Percentiles rank a stretch among this genome's conserved stretches.
Evolutionary conservation across 2,797 vertebrate species (phyloP).

Genomic region (Acropternis orthonyx): DNA sequence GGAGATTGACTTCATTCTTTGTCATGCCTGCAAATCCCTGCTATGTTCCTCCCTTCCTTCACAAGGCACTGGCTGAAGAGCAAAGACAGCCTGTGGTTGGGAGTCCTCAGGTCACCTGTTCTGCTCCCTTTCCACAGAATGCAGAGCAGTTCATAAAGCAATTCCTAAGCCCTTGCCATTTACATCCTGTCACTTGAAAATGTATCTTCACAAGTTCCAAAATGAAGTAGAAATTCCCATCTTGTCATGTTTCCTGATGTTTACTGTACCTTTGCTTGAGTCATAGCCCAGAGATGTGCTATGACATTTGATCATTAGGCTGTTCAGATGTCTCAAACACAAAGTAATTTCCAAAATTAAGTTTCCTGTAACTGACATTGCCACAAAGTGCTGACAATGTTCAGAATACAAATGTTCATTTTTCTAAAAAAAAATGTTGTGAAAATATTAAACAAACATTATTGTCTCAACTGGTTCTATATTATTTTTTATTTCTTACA

Average conservation of each 20-base stretch:
- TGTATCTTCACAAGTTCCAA: not conserved
- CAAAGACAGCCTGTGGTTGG: not conserved
- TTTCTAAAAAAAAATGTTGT: not conserved
- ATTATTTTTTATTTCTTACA: not conserved
- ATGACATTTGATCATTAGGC: not conserved
- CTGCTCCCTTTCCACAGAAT: not conserved
- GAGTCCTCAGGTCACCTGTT: not conserved
- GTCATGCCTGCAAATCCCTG: not conserved
- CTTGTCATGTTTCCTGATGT: not conserved
- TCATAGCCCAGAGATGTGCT: not conserved
- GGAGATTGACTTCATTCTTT: not conserved
- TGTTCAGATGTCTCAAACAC: not conserved
- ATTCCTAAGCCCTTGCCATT: not conserved
- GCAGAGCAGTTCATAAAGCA: not conserved
- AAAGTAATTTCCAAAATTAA: not conserved
- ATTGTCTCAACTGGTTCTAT: not conserved
- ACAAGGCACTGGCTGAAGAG: not conserved
- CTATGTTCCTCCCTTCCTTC: not conserved
- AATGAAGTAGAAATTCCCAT: not conserved
- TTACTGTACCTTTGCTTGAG: not conserved
- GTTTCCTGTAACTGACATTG: not conserved
- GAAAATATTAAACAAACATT: not conserved
- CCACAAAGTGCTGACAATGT: not conserved
- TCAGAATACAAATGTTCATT: not conserved
- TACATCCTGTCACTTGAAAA: not conserved